Percentiles rank a stretch among this genome's conserved stretches.
Conservation (phyloP, 2,888 invertebrate species). For the Andricus quercusramuli region DNA sequence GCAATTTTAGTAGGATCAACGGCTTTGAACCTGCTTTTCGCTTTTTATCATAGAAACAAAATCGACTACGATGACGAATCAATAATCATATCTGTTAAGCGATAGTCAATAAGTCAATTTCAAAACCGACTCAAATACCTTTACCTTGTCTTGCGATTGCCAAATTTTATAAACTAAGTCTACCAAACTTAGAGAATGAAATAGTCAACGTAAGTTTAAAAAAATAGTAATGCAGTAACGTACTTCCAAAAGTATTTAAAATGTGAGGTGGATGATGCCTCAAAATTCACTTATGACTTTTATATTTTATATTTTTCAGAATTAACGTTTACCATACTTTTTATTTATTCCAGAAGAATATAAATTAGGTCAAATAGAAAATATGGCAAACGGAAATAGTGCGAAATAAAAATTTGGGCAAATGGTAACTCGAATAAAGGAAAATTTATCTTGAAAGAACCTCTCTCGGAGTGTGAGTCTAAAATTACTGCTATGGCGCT, state of each 20-base stretch:
- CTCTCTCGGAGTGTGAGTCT: no score
- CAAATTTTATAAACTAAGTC: slow-evolving; percentile 39
- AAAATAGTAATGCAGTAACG: neutral
- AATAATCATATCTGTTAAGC: slow-evolving; percentile 26
- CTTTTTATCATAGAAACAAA: slow-evolving; percentile 15
- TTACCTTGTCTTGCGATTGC: slow-evolving; percentile 39
- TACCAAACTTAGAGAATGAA: slow-evolving; percentile 19
- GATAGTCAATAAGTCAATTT: slow-evolving; percentile 31
- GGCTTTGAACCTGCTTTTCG: neutral
- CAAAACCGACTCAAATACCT: slow-evolving; percentile 22
- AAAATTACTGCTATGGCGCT: no score
- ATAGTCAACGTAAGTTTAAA: slow-evolving; percentile 2
- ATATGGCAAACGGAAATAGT: no score
- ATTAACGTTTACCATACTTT: no score
- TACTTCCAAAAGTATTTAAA: slow-evolving; percentile 10
- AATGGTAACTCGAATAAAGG: neutral
- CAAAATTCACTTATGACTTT: neutral
- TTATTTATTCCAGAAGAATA: no score
- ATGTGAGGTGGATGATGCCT: neutral
- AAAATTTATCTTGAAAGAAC: neutral
- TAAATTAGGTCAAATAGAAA: no score
- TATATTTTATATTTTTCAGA: neutral
- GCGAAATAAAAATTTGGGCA: no score
- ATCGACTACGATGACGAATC: slow-evolving; percentile 22
- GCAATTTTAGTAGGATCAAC: slow-evolving; percentile 18